These are phyloP conservation scores for Araneus ventricosus DNA, from an alignment of 1,140 invertebrate genomes.

Conservation along the genomic window DNA sequence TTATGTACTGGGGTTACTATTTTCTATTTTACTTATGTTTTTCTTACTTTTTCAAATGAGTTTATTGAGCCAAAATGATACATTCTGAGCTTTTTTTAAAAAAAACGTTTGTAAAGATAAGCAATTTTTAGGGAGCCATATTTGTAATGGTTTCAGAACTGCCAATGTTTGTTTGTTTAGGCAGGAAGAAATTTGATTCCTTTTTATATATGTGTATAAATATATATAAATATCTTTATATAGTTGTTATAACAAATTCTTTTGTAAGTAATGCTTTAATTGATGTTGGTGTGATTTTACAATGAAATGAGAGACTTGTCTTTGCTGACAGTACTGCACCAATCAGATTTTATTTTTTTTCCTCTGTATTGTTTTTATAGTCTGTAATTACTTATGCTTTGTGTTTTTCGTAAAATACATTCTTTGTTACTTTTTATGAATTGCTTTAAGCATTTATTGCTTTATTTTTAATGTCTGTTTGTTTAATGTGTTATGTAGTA, in stretches of 20 bases:
- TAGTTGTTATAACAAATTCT: constrained; percentile 74
- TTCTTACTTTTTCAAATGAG: constrained; percentile 44
- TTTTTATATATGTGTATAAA: constrained; percentile 72
- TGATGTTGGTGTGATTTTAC: constrained; percentile 64
- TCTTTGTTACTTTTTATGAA: constrained; percentile 49
- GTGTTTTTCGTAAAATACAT: constrained; percentile 29
- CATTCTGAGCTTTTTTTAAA: constrained; percentile 69
- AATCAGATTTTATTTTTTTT: constrained; percentile 52
- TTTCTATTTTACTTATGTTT: constrained; percentile 45
- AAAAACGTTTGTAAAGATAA: constrained; percentile 55
- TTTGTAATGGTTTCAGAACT: constrained; percentile 66
- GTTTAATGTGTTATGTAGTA: constrained; percentile 47
- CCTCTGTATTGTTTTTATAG: constrained; percentile 14
- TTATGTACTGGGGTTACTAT: constrained; percentile 46
- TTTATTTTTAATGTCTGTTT: constrained; percentile 32
- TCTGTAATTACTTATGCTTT: constrained; percentile 67
- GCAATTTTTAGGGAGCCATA: constrained; percentile 68
- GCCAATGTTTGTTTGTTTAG: constrained; percentile 75
- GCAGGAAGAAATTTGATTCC: constrained; percentile 51
- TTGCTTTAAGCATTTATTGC: constrained; percentile 42
- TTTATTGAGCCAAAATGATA: constrained; percentile 71
- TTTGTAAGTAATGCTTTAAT: constrained; percentile 73
- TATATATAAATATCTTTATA: constrained; percentile 75
- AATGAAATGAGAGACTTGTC: constrained; percentile 60
- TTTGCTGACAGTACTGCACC: constrained; percentile 26